A percentile compares a stretch with the other conserved stretches of the same genome.
phyloP scores from a whole-genome alignment of 2,797 vertebrate genomes.

The Lacerta viridis region DNA sequence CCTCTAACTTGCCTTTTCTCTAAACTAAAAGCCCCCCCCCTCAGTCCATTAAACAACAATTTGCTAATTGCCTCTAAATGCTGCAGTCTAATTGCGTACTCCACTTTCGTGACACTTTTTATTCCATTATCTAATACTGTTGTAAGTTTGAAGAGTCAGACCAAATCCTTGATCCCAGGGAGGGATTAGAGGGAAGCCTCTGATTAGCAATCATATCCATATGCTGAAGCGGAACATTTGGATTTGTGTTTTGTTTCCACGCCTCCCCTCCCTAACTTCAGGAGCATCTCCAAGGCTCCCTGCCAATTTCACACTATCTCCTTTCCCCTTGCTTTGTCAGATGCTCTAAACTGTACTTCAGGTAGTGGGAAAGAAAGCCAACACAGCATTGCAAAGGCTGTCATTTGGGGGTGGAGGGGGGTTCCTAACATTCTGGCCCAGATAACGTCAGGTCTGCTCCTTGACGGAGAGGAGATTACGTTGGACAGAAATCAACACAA shows the following conservation, averaged over 20 bases:
- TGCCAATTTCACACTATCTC: slow-evolving; percentile 53
- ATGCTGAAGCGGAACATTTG: slow-evolving; percentile 75
- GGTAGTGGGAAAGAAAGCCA: neutral
- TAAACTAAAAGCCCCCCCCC: too few species aligned
- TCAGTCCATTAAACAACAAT: neutral
- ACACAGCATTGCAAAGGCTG: fast-evolving
- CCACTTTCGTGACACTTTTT: neutral
- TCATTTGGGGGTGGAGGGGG: neutral
- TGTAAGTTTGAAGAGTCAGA: slow-evolving; percentile 49
- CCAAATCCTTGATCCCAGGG: slow-evolving; percentile 66
- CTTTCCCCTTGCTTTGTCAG: slow-evolving; percentile 48
- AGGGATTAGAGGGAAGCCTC: slow-evolving; percentile 59
- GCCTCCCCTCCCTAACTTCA: slow-evolving; percentile 44
- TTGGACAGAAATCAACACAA: neutral
- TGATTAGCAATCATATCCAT: slow-evolving; percentile 73
- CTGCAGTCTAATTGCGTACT: neutral
- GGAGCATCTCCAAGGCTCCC: slow-evolving; percentile 58
- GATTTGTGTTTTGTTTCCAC: slow-evolving; percentile 59
- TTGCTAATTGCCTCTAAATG: neutral
- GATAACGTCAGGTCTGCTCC: neutral
- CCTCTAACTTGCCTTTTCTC: too few species aligned
- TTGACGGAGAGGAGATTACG: neutral
- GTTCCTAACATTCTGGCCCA: neutral
- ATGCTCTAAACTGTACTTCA: neutral
- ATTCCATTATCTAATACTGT: neutral